Conservation (phyloP, 2,797 vertebrate genomes). For the Lycodopsis pacificus region DNA sequence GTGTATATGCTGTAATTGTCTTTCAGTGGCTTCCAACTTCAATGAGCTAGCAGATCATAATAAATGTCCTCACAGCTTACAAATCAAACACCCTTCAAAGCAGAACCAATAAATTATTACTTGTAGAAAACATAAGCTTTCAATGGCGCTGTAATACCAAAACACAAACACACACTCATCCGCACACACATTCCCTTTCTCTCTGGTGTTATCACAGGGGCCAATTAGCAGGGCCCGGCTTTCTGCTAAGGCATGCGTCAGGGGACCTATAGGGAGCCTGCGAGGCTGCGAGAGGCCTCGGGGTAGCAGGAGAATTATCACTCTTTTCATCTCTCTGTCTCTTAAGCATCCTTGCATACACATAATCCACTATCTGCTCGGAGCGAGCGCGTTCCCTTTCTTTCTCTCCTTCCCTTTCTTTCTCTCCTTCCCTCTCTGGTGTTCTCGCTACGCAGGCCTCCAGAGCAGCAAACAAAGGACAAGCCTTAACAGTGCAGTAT, state of each 20-base stretch:
- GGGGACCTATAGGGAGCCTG: conserved; percentile 80
- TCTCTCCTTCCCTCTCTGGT: conserved; percentile 15
- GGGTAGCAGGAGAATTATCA: conserved; percentile 81
- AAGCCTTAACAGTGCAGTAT: conserved; percentile 23
- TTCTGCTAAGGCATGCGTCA: conserved; percentile 79
- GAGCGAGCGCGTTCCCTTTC: conserved; percentile 38
- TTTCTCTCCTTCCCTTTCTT: conserved; percentile 31
- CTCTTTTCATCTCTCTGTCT: conserved; percentile 81
- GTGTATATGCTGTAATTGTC: conserved; percentile 72
- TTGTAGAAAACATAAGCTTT: conserved; percentile 64
- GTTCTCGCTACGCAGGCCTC: conserved; percentile 9
- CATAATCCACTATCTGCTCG: conserved; percentile 56
- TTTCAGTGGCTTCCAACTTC: conserved; percentile 69
- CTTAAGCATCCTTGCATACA: conserved; percentile 66
- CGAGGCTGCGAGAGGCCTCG: conserved; percentile 79
- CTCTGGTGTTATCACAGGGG: conserved; percentile 79
- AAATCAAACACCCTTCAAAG: conserved; percentile 78
- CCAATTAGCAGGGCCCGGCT: conserved; percentile 83
- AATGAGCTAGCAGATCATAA: conserved; percentile 64
- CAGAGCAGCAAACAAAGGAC: conserved; percentile 58
- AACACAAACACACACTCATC: conserved; percentile 58
- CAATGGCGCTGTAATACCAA: conserved; percentile 25
- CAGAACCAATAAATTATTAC: conserved; percentile 73
- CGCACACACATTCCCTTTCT: conserved; percentile 43
- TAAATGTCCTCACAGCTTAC: conserved; percentile 68